Conservation (phyloP, 2,113 vertebrate genomes). For the Callorhinus ursinus region DNA sequence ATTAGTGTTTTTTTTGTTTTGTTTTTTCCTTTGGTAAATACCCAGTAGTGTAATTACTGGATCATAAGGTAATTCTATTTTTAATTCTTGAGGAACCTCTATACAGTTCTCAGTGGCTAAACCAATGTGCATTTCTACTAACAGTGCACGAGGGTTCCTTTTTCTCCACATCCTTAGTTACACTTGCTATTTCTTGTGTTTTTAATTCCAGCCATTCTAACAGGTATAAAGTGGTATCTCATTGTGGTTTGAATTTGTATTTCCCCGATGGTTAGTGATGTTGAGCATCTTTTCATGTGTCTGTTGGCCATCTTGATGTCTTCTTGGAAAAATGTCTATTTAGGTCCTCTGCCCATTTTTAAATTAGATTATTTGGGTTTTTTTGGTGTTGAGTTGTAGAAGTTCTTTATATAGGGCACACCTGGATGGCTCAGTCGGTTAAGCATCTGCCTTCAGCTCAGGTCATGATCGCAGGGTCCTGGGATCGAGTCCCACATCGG, state of each 20-base stretch:
- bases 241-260: background rate
- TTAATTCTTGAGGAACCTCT: background rate
- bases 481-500: too few species aligned
- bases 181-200: background rate
- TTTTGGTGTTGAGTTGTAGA: background rate
- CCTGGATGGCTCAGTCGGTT: too few species aligned
- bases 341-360: background rate
- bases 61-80: background rate
- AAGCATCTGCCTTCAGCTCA: too few species aligned
- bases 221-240: background rate
- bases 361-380: background rate
- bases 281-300: background rate
- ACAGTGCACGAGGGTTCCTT: background rate
- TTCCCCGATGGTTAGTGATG: background rate
- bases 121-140: background rate
- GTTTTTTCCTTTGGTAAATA: background rate
- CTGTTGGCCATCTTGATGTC: background rate
- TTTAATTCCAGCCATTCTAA: background rate
- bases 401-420: background rate
- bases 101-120: background rate
- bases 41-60: background rate
- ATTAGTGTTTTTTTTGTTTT: background rate
- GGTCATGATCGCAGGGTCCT: too few species aligned
- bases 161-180: background rate
- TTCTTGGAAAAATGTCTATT: background rate